Base-by-base conservation (phyloP, 2,797 vertebrate species). In the Lagorchestes hirsutus region DNA sequence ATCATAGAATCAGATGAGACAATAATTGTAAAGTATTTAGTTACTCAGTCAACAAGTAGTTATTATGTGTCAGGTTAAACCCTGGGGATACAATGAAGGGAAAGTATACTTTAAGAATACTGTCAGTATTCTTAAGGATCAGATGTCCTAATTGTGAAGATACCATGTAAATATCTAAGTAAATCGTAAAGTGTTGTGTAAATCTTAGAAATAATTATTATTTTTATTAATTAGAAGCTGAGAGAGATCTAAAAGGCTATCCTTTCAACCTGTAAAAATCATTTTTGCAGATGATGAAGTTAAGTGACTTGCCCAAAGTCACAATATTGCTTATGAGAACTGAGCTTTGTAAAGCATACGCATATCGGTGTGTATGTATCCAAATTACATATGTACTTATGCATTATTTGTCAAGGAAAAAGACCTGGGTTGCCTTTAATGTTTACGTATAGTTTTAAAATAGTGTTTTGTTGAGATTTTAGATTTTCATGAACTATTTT, bases 401-500 rank as follows among this genome's bases (percentile, higher is more conserved):
- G 9, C 93, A 92, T 93, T 14, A 34, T 1, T 94, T 91, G 94
- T n/a, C 92, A 57, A 58, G 52, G 57, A 54, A 57, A 62, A 95
- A 22, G 52, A 24, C 3, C 91, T 92, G 50, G 40, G 8, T 29
- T 96, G 18, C 16, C 22, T 96, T 92, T 92, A 2, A 1, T 94
- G 67, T 57, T 54, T 96, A 4, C 9, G 52, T 82, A 57, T 5
- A 92, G 24, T 95, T 87, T 82, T 14, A 52, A 90, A 40, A 29
- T 90, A 93, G 22, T 24, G 74, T 46, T 87, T 94, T 92, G 56
- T 90, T 95, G 40, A 31, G 24, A 29, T 92, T 93, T 97, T 93
- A 57, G 55, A 58, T 91, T 92, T 50, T n/a, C 67, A 3, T 62
- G 5, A 91, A 14, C 55, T 46, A 6, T 82, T 92, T 67, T 22